Base-by-base conservation (phyloP, 1,140 invertebrate species). In the Formica selysi region DNA sequence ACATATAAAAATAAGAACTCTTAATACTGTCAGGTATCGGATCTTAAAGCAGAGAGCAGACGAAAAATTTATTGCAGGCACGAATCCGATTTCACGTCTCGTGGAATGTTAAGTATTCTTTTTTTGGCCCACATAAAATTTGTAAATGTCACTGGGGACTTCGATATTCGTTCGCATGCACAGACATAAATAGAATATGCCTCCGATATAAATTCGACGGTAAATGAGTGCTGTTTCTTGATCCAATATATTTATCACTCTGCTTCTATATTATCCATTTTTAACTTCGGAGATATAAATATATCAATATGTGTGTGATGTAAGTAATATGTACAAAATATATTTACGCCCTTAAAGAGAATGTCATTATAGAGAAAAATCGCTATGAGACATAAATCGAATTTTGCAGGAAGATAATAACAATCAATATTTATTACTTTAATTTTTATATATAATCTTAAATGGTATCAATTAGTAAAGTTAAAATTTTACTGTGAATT, bases 91-190 rank as follows among this genome's bases (percentile, higher is more conserved):
- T 71, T 73, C 19, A 26, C 44, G 13, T 79, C 16, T 54, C 36
- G 67, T 32, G 67, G 51, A 71, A 73, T 59, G 51, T 73, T 44
- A 71, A 80, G 78, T 57, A 80, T 80, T 81, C 79, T 81, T 81
- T 81, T 81, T 81, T 36, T 81, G 79, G 51, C 10, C 19, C 16
- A 38, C 26, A 26, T 61, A 71, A 81, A 81, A 81, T 81, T 81
- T 81, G 51, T 81, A 71, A 81, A 81, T 81, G 79, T 81, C 79
- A 81, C 51, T 32, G 19, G 6, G 19, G 8, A n/a, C 51, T 73
- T 81, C 19, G 65, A 57, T n/a, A 67, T 67, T 36, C 29, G 41
- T 65, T 48, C 51, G 10, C 51, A 41, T 59, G 13, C 22, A 59
- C 48, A 41, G 29, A 79, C 76, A 67, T n/a, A 8, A 73, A 73